phyloP scores from a whole-genome alignment of 2,888 invertebrate species.

The Eristalinus aeneus region DNA sequence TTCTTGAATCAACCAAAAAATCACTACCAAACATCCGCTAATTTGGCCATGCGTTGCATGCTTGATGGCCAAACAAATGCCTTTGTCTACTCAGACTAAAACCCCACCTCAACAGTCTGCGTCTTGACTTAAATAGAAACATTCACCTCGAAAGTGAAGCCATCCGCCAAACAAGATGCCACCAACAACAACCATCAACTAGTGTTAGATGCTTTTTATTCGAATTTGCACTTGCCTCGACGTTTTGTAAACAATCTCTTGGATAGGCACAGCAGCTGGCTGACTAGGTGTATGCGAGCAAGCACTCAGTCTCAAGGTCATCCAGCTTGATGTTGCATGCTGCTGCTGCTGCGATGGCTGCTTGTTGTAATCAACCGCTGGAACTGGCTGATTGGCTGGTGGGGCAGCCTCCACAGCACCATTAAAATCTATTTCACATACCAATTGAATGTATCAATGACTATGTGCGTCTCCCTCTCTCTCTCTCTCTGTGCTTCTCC shows the following conservation, averaged over 20 bases:
- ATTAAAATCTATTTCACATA: slow-evolving; percentile 41
- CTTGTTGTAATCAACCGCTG: not conserved
- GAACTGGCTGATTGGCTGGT: not conserved
- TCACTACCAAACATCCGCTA: not conserved
- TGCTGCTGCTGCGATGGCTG: not conserved
- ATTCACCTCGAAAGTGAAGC: slow-evolving; percentile 48
- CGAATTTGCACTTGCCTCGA: slow-evolving; percentile 63
- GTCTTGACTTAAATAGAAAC: slow-evolving; percentile 32
- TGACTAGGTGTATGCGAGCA: not conserved
- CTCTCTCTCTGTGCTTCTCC: not conserved
- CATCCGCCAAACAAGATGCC: slow-evolving; percentile 24
- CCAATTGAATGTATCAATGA: slow-evolving; percentile 29
- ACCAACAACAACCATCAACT: not conserved
- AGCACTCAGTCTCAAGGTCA: slow-evolving; percentile 57
- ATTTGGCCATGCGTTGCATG: not conserved
- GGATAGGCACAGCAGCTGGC: slow-evolving; percentile 33
- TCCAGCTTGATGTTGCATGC: slow-evolving; percentile 41
- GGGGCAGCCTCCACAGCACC: slow-evolving; percentile 1
- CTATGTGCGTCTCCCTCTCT: slow-evolving; percentile 19
- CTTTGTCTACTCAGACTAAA: slow-evolving; percentile 34
- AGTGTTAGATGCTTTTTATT: slow-evolving; percentile 30
- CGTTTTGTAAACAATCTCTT: slow-evolving; percentile 55
- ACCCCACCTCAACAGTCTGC: slow-evolving; percentile 1
- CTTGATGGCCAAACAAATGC: not conserved
- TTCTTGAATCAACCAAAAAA: not conserved